These are phyloP conservation scores for Cygnus olor DNA, from an alignment of 2,797 vertebrate genomes.

Conservation along the genomic window DNA sequence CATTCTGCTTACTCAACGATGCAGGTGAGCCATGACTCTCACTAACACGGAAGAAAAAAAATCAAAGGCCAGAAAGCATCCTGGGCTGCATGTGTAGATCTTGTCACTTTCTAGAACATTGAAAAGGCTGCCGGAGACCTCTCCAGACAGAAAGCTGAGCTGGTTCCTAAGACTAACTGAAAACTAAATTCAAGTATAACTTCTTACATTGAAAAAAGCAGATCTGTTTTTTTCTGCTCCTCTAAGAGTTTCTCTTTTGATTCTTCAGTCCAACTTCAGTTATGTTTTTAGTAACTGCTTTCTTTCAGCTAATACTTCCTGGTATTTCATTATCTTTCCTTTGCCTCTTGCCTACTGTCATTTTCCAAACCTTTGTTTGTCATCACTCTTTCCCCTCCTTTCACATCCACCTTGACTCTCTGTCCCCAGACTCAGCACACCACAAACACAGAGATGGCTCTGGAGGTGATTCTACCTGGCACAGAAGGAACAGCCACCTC, in stretches of 20 bases:
- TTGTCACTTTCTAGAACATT: not conserved
- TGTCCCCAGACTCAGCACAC: rapidly evolving
- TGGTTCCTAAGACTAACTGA: not conserved
- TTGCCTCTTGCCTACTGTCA: not conserved
- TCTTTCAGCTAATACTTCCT: not conserved
- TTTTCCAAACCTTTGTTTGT: not conserved
- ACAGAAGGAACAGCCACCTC: not conserved
- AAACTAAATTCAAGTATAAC: not conserved
- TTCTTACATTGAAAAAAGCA: not conserved
- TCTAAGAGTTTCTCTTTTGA: not conserved
- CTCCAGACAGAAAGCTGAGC: not conserved
- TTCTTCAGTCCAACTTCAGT: not conserved
- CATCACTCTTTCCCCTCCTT: not conserved
- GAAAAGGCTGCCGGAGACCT: not conserved
- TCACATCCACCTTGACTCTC: not conserved
- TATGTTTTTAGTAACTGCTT: conserved; percentile 1
- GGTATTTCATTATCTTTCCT: not conserved
- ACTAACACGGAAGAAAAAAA: not conserved
- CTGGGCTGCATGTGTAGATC: rapidly evolving
- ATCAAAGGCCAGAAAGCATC: not conserved
- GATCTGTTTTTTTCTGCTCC: not conserved
- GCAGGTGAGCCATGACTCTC: not conserved
- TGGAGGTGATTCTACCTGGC: not conserved
- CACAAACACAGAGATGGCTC: not conserved
- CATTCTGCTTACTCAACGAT: not conserved